A percentile compares a stretch with the other conserved stretches of the same genome.
phyloP scores from a whole-genome alignment of 35 echinoderm and acorn worm genomes.

The Heliocidaris erythrogramma region DNA sequence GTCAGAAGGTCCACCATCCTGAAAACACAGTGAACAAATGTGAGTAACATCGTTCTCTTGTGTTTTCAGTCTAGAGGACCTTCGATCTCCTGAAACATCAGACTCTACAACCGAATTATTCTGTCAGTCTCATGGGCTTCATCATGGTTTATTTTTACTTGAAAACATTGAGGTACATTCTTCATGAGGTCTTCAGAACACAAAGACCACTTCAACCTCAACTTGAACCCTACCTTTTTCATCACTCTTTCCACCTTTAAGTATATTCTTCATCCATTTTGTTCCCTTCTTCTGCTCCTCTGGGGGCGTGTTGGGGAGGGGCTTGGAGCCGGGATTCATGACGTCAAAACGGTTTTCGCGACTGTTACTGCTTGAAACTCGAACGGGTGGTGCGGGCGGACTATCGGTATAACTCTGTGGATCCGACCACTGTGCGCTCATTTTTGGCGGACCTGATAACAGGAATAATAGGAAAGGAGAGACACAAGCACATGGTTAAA shows the following conservation, averaged over 20 bases:
- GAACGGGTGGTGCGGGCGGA: conserved; percentile 77
- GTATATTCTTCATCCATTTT: conserved; percentile 64
- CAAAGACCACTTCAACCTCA: too few relatives aligned
- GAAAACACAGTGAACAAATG: too few relatives aligned
- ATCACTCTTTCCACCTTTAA: conserved; percentile 71
- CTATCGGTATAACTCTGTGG: conserved; percentile 56
- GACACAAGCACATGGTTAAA: not conserved
- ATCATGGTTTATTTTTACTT: too few relatives aligned
- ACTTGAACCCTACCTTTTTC: conserved; percentile 63
- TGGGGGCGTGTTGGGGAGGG: conserved; percentile 77
- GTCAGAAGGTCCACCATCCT: too few relatives aligned
- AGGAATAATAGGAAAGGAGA: not conserved
- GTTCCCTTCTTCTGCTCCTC: conserved; percentile 71
- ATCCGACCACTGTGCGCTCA: conserved; percentile 29
- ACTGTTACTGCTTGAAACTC: conserved; percentile 63
- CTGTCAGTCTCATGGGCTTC: too few relatives aligned
- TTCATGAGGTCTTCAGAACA: too few relatives aligned
- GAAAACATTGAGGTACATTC: too few relatives aligned
- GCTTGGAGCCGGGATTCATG: conserved; percentile 62
- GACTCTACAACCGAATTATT: too few relatives aligned
- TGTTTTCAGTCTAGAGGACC: too few relatives aligned
- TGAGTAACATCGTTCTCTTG: too few relatives aligned
- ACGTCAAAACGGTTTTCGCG: conserved; percentile 33
- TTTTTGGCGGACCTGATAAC: conserved; percentile 27
- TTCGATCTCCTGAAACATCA: too few relatives aligned